phyloP scores from a whole-genome alignment of 2,113 vertebrate genomes.

The Sorex fumeus region DNA sequence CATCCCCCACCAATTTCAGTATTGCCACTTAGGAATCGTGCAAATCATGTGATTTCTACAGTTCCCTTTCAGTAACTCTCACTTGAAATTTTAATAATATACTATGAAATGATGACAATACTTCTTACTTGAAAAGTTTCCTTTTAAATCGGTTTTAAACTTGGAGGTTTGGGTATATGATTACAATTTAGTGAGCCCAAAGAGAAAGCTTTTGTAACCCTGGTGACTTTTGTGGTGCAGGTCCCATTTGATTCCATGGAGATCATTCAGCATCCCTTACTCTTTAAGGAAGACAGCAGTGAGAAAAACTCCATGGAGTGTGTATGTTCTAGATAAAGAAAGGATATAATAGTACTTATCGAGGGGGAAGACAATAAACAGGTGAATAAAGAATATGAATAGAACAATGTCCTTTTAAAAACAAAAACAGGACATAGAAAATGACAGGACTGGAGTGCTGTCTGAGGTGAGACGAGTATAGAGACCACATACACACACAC shows the following conservation, averaged over 20 bases:
- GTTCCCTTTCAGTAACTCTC: background rate
- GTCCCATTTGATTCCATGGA: background rate
- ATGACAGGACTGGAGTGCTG: background rate
- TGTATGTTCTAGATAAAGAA: background rate
- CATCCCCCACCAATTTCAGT: background rate
- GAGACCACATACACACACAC: background rate
- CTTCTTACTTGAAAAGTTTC: background rate
- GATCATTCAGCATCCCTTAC: background rate
- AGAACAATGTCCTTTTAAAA: background rate
- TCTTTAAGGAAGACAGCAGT: background rate
- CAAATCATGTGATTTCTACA: background rate
- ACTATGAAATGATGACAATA: background rate
- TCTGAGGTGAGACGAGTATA: background rate
- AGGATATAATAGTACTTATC: background rate
- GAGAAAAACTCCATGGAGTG: background rate
- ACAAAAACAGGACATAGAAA: conserved; percentile 22
- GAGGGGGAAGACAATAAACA: background rate
- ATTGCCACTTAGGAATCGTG: background rate
- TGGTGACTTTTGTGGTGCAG: background rate
- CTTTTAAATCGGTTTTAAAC: conserved; percentile 15
- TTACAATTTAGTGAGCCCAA: background rate
- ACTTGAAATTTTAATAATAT: conserved; percentile 38
- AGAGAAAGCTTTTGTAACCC: background rate
- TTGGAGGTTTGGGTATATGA: conserved; percentile 28
- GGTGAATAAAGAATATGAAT: background rate